Evolutionary conservation across 2,797 vertebrate genomes (phyloP).

Genomic region (Mico argentatus): DNA sequence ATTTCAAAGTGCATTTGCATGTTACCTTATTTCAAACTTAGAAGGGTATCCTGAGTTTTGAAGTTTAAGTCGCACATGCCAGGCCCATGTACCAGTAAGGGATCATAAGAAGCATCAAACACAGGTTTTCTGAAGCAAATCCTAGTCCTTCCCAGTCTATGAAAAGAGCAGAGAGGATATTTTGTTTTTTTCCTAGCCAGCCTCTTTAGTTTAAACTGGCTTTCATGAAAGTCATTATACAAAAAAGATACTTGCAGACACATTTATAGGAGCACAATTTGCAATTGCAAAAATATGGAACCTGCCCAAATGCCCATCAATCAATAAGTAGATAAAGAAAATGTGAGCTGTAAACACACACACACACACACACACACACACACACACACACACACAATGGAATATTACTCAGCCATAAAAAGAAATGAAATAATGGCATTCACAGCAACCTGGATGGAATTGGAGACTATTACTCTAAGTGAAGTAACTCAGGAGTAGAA

Average conservation of each 20-base stretch:
- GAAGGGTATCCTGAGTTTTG: neutral
- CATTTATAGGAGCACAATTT: neutral
- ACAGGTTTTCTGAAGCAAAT: neutral
- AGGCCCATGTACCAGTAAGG: neutral
- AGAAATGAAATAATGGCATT: neutral
- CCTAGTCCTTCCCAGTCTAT: neutral
- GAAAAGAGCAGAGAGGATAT: neutral
- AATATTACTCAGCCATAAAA: neutral
- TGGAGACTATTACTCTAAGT: neutral
- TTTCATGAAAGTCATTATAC: neutral
- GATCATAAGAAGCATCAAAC: neutral
- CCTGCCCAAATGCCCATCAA: neutral
- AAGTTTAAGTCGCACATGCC: neutral
- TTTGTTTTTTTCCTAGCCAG: neutral
- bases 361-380: no score
- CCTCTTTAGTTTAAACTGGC: neutral
- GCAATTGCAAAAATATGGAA: neutral
- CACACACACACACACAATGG: neutral
- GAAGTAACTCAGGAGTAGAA: neutral
- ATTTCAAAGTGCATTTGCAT: neutral
- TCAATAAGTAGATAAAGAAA: neutral
- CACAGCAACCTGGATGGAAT: neutral
- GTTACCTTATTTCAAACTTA: neutral
- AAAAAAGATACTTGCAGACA: neutral
- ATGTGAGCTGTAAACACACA: neutral